Base-by-base conservation (phyloP, 2,888 invertebrate species). In the Ophion obscuratus region DNA sequence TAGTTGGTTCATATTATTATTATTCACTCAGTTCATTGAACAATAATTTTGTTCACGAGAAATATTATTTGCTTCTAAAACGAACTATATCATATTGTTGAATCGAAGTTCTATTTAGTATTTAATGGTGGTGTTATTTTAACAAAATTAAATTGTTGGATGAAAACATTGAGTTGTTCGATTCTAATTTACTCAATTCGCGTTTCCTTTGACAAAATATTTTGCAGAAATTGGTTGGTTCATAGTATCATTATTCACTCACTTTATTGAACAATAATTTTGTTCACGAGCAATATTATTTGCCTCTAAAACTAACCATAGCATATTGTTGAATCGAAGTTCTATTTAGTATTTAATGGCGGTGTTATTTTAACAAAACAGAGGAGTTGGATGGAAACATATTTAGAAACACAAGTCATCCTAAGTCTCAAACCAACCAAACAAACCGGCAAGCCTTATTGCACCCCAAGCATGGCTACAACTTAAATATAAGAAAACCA, bases 181-280 rank as follows among this genome's bases (percentile, higher is more conserved):
- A n/a, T n/a, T n/a, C n/a, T n/a, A n/a, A n/a, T n/a, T n/a, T n/a
- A n/a, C n/a, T n/a, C n/a, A n/a, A n/a, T n/a, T n/a, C n/a, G n/a
- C n/a, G n/a, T n/a, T n/a, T n/a, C n/a, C n/a, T n/a, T n/a, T n/a
- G n/a, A n/a, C n/a, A n/a, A 20, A 53, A 70, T 11, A 68, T 68
- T 70, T 70, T 67, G 66, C n/a, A 70, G 44, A 20, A 53, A 70
- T 11, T 47, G 7, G 47, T 70, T 47, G 24, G 47, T 24, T 70
- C 47, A 20, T 47, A 14, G 20, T 70, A 47, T 47, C 24, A 47
- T 47, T 70, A 70, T 70, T 47, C 66, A 66, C 17, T 66, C 36
- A 66, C 36, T 66, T 66, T 66, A 66, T 66, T 66, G 31, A 36
- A 14, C 67, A 67, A 67, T 67, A 36, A 67, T 67, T 67, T 67